Evolutionary conservation across 2,888 invertebrate genomes (phyloP).

Genomic region (Campopleginae sp.): DNA sequence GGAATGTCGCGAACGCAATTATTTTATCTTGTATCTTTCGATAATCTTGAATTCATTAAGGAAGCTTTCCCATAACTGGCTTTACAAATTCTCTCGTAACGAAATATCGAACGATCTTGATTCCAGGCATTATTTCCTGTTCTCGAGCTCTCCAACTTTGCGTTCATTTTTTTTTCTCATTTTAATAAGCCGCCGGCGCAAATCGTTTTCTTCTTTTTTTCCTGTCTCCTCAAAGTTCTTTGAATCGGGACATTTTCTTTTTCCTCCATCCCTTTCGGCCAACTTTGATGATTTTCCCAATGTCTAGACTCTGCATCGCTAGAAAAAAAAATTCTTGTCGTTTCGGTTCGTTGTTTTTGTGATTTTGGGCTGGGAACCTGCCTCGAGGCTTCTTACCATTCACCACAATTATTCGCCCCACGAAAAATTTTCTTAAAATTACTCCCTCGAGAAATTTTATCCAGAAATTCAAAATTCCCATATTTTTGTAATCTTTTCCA

Average conservation of each 20-base stretch:
- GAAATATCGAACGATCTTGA: constrained; percentile 20
- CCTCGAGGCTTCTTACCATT: constrained; percentile 29
- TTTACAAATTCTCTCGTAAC: constrained; percentile 23
- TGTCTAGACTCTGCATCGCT: constrained; percentile 55
- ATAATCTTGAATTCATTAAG: constrained; percentile 59
- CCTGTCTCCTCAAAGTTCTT: constrained; percentile 54
- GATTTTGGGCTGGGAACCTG: constrained; percentile 40
- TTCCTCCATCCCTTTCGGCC: constrained; percentile 30
- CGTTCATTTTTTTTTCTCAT: constrained; percentile 29
- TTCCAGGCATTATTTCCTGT: constrained; percentile 26
- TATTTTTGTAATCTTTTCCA: background rate
- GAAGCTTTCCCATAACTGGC: constrained; percentile 5
- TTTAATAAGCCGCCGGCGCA: constrained; percentile 51
- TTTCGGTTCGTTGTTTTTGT: constrained; percentile 7
- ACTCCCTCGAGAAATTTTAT: background rate
- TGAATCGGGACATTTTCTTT: constrained; percentile 35
- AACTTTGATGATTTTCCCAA: constrained; percentile 33
- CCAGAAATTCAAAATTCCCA: background rate
- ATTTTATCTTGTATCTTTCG: constrained; percentile 45
- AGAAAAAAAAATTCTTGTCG: constrained; percentile 12
- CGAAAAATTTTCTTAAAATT: background rate
- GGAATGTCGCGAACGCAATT: constrained; percentile 46
- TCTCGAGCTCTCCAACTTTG: constrained; percentile 6
- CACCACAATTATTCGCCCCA: background rate
- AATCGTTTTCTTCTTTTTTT: constrained; percentile 42